Evolutionary conservation across 2,888 invertebrate species (phyloP).

Genomic region (Aphodius granarius): DNA sequence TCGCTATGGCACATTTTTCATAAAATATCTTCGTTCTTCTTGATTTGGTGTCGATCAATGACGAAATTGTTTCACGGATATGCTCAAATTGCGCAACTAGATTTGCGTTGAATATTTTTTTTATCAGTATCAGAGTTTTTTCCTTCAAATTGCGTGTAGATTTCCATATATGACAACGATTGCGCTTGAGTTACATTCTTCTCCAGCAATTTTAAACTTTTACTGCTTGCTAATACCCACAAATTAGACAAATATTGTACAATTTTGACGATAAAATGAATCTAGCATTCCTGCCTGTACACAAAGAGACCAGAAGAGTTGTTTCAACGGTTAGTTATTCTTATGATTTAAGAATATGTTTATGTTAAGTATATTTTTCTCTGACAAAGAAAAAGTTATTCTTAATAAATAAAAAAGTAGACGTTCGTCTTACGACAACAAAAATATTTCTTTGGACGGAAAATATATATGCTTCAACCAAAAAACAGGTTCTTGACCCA

Average conservation of each 20-base stretch:
- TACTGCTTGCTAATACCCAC: background rate
- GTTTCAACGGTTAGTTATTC: no score
- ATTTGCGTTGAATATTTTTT: background rate
- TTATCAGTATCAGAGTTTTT: background rate
- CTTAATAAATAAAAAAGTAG: no score
- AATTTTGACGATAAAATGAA: background rate
- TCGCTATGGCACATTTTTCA: background rate
- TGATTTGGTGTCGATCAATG: background rate
- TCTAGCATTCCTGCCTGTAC: no score
- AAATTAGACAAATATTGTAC: background rate
- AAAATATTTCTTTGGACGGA: no score
- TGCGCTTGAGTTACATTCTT: background rate
- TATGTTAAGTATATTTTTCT: no score
- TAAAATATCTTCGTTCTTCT: background rate
- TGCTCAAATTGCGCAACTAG: background rate
- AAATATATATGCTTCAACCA: no score
- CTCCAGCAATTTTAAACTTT: background rate
- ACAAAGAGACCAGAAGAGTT: no score
- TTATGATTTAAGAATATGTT: no score
- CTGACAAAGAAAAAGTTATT: no score
- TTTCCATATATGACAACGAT: background rate
- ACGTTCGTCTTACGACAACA: no score
- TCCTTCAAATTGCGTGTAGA: background rate
- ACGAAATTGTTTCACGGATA: background rate
- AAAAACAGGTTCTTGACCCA: no score